Conservation (phyloP, 2,888 invertebrate genomes). For the Chironomus tentans region DNA sequence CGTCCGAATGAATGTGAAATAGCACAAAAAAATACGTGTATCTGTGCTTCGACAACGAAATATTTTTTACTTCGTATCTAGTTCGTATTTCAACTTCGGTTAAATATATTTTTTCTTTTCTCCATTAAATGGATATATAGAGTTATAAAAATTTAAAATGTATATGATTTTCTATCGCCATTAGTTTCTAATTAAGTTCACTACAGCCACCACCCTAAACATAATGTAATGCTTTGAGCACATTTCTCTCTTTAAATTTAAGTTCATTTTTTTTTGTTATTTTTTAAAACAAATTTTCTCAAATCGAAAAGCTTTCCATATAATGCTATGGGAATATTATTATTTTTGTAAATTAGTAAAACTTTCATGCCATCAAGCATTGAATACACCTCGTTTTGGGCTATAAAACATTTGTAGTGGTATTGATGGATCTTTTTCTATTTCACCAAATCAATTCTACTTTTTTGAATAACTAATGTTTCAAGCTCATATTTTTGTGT, state of each 20-base stretch:
- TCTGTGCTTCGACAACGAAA: slow-evolving; percentile 19
- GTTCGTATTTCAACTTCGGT: slow-evolving; percentile 6
- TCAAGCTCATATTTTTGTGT: slow-evolving; percentile 14
- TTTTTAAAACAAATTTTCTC: no score
- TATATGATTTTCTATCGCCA: background rate
- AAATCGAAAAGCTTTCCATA: no score
- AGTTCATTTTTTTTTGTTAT: no score
- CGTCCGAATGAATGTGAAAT: background rate
- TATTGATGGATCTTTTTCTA: background rate
- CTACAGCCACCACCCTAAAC: background rate
- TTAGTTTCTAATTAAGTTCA: background rate
- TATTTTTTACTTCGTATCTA: background rate
- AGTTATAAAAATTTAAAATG: background rate
- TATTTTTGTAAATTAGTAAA: no score
- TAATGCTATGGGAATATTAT: no score
- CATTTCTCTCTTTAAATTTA: no score
- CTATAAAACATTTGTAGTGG: no score
- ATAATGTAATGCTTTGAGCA: background rate
- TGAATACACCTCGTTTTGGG: no score
- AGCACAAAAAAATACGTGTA: background rate
- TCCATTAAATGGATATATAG: background rate
- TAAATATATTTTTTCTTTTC: background rate
- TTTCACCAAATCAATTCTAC: background rate
- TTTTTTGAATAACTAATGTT: slow-evolving; percentile 1
- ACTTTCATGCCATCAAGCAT: no score